These are phyloP conservation scores for Deilephila porcellus DNA, from an alignment of 2,888 invertebrate genomes.

Conservation along the genomic window DNA sequence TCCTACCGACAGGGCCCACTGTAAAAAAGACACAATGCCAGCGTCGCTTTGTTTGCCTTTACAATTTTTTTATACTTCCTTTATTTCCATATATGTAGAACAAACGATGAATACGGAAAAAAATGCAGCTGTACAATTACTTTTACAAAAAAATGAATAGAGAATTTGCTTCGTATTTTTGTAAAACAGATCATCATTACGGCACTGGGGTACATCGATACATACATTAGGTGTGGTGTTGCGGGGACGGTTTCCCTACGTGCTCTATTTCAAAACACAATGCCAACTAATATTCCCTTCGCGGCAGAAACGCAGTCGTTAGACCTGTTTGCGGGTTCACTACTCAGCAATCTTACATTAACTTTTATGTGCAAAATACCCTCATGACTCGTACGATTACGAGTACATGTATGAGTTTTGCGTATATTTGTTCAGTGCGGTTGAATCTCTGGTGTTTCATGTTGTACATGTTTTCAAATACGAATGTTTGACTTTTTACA, in stretches of 20 bases:
- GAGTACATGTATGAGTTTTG: conserved; percentile 36
- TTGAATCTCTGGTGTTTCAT: conserved; percentile 38
- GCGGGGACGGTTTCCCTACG: conserved; percentile 37
- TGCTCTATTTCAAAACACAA: conserved; percentile 39
- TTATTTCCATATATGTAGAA: conserved; percentile 15
- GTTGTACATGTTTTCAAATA: conserved; percentile 9
- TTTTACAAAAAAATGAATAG: conserved; percentile 3
- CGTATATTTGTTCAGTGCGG: conserved; percentile 39
- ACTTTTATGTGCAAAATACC: conserved; percentile 53
- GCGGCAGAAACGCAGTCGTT: conserved; percentile 46
- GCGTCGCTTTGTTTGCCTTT: conserved; percentile 20
- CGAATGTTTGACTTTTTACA: not conserved
- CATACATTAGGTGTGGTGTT: not conserved
- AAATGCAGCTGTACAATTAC: conserved; percentile 35
- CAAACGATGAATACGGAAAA: not conserved
- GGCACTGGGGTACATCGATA: not conserved
- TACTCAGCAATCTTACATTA: conserved; percentile 54
- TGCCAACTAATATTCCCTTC: conserved; percentile 44
- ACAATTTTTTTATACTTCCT: conserved; percentile 28
- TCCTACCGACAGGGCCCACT: not conserved
- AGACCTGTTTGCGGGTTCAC: conserved; percentile 44
- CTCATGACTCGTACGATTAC: conserved; percentile 43
- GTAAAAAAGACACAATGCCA: conserved; percentile 14
- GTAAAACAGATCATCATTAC: not conserved
- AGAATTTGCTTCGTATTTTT: not conserved